A percentile compares a stretch with the other conserved stretches of the same genome.
phyloP scores from a whole-genome alignment of 2,797 vertebrate genomes.

The Hapalemur alaotrensis region DNA sequence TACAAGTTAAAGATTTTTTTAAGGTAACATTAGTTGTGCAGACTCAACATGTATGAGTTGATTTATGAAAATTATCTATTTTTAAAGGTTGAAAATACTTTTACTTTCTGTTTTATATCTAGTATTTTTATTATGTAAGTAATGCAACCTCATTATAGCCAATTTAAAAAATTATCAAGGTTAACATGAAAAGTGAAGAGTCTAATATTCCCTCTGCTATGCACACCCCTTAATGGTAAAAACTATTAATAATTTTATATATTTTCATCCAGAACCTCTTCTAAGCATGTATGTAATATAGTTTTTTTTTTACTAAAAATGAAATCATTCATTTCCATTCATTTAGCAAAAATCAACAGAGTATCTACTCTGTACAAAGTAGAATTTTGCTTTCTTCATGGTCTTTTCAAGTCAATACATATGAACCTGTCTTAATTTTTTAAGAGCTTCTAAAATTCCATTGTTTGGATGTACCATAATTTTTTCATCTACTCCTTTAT shows the following conservation, averaged over 20 bases:
- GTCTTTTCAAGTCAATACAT: neutral
- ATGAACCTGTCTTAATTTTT: neutral
- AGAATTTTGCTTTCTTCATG: neutral
- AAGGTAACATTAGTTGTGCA: neutral
- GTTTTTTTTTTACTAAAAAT: neutral
- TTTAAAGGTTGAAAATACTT: neutral
- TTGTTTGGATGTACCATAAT: neutral
- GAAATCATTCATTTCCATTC: neutral
- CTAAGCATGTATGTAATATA: neutral
- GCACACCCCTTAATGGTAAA: neutral
- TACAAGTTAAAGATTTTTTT: neutral
- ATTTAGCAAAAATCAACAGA: neutral
- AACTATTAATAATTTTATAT: neutral
- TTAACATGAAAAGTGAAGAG: neutral
- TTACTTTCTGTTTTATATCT: neutral
- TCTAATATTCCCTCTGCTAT: neutral
- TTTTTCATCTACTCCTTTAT: neutral
- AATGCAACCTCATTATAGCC: neutral
- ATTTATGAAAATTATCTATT: constrained; percentile 6
- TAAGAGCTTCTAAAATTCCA: neutral
- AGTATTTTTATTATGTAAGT: constrained; percentile 44
- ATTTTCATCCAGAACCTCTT: neutral
- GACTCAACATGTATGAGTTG: neutral
- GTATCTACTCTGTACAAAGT: neutral
- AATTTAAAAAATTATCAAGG: neutral